phyloP scores from a whole-genome alignment of 1,140 invertebrate species.

The Eriosoma lanigerum region DNA sequence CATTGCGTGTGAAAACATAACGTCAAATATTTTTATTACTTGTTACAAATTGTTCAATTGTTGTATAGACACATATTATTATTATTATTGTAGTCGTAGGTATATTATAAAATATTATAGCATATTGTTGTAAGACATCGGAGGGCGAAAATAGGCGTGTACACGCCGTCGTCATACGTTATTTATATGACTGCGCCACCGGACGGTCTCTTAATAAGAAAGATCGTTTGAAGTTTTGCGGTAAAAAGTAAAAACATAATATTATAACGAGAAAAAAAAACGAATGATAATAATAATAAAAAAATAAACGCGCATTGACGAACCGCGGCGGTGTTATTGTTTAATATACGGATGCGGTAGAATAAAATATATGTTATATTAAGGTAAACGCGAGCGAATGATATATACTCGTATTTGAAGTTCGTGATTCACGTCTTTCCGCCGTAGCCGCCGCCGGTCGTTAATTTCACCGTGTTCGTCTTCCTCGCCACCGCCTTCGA shows the following conservation, averaged over 20 bases:
- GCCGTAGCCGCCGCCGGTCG: background rate
- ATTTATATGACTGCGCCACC: background rate
- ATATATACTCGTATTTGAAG: background rate
- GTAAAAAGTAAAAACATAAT: constrained; percentile 7
- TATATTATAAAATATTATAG: background rate
- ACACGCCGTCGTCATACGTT: background rate
- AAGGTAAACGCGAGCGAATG: background rate
- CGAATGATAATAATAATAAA: background rate
- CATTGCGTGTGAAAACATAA: no score
- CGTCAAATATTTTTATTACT: constrained; percentile 11
- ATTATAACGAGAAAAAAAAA: background rate
- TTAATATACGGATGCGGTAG: no score
- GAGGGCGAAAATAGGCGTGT: background rate
- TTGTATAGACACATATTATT: background rate
- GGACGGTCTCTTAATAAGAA: background rate
- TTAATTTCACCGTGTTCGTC: constrained; percentile 20
- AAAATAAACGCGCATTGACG: background rate
- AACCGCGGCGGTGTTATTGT: background rate
- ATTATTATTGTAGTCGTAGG: no score
- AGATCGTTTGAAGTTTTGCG: constrained; percentile 32
- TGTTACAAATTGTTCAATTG: background rate
- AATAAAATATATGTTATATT: background rate
- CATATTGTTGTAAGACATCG: background rate
- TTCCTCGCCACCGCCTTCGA: background rate
- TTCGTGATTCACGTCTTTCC: constrained; percentile 16